Conservation (phyloP, 2,888 invertebrate genomes). For the Pristionchus maxplancki region DNA sequence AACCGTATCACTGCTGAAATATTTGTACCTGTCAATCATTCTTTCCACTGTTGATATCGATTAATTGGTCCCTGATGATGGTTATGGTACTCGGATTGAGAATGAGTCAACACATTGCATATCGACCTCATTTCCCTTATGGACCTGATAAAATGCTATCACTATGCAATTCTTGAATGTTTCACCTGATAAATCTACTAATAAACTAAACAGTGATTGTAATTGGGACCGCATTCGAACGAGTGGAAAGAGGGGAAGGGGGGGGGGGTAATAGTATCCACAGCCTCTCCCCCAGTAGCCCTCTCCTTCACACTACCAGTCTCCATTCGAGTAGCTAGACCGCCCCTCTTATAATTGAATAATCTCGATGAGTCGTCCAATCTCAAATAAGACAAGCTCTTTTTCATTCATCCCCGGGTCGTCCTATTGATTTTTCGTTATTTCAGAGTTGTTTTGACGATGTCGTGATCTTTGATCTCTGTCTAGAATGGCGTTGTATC, state of each 20-base stretch:
- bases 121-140: not conserved
- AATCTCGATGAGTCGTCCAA: slow-evolving; percentile 23
- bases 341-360: slow-evolving; percentile 36
- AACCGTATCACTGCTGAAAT: not conserved
- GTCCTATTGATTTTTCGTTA: slow-evolving; percentile 2
- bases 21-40: slow-evolving; percentile 19
- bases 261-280: not conserved
- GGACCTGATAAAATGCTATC: slow-evolving; percentile 38
- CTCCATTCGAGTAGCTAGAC: not conserved
- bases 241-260: not conserved
- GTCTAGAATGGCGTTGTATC: slow-evolving; percentile 25
- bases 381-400: not conserved
- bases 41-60: slow-evolving; percentile 28
- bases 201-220: not conserved
- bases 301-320: slow-evolving; percentile 1
- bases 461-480: slow-evolving; percentile 22
- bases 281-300: not conserved
- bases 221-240: not conserved
- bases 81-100: not conserved
- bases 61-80: slow-evolving; percentile 22
- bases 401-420: not conserved
- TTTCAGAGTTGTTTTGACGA: not conserved
- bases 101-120: not conserved
- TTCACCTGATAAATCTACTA: slow-evolving; percentile 24
- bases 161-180: slow-evolving; percentile 15